phyloP scores from a whole-genome alignment of 2,797 vertebrate species.

The Astyanax mexicanus region DNA sequence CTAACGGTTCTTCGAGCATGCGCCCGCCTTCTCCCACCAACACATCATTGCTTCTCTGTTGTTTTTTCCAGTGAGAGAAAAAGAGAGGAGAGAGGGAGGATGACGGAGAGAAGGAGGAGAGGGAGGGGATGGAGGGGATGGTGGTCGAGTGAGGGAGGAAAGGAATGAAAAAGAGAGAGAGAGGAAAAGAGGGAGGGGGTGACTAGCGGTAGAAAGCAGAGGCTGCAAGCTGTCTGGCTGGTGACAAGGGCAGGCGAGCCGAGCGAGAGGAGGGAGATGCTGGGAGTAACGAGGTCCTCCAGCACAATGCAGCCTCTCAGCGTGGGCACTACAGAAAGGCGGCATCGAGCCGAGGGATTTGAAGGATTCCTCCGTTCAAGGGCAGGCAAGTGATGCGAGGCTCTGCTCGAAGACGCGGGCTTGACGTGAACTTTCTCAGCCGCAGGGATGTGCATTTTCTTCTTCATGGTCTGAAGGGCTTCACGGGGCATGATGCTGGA shows the following conservation, averaged over 20 bases:
- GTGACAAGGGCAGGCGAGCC: slow-evolving; percentile 61
- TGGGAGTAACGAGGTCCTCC: slow-evolving; percentile 60
- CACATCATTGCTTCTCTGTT: slow-evolving; percentile 58
- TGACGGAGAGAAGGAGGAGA: slow-evolving; percentile 23
- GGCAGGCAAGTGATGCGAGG: slow-evolving; percentile 28
- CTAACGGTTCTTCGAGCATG: slow-evolving; percentile 43
- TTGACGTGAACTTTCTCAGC: slow-evolving; percentile 32
- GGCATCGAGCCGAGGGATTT: slow-evolving; percentile 60
- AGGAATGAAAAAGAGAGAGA: slow-evolving; percentile 31
- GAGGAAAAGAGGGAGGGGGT: slow-evolving; percentile 59
- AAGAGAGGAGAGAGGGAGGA: slow-evolving; percentile 48
- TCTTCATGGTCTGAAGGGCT: too few species aligned
- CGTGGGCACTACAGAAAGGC: slow-evolving; percentile 72
- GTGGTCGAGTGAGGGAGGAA: slow-evolving; percentile 14
- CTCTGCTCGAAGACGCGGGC: slow-evolving; percentile 9
- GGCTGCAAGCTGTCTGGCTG: slow-evolving; percentile 66
- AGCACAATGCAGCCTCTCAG: slow-evolving; percentile 65
- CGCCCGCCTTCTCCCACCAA: slow-evolving; percentile 63
- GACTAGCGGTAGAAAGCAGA: slow-evolving; percentile 73
- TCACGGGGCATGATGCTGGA: slow-evolving; percentile 45
- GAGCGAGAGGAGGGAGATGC: slow-evolving; percentile 53
- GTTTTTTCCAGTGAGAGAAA: slow-evolving; percentile 54
- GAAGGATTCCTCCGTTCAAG: slow-evolving; percentile 37
- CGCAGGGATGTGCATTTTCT: slow-evolving; percentile 16
- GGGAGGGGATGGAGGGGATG: neutral